Conservation (phyloP, 2,888 invertebrate species). For the Lottia gigantea region DNA sequence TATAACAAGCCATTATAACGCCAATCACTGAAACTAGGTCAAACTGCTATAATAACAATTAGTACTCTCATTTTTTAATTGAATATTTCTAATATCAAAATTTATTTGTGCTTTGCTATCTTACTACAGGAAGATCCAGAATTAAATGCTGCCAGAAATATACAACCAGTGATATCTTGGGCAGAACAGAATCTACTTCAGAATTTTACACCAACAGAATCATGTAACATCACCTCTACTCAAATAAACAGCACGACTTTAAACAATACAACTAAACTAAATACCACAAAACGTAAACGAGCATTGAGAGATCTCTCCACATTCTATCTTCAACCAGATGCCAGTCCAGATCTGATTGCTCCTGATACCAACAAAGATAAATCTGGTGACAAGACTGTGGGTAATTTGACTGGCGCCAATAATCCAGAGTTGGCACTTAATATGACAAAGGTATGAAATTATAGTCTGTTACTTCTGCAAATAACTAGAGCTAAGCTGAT, state of each 20-base stretch:
- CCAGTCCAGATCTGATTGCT: not conserved
- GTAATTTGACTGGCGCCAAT: not conserved
- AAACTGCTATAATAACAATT: too few species aligned
- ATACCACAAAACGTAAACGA: constrained; percentile 2
- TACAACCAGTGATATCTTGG: not conserved
- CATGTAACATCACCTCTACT: not conserved
- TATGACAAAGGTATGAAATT: not conserved
- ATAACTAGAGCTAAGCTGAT: too few species aligned
- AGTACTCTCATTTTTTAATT: too few species aligned
- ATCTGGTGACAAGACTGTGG: not conserved
- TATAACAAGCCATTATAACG: too few species aligned
- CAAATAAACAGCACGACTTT: not conserved
- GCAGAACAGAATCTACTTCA: not conserved
- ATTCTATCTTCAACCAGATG: not conserved
- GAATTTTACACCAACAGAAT: not conserved
- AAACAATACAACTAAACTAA: constrained; percentile 3
- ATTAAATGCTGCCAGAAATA: not conserved
- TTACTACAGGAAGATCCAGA: not conserved
- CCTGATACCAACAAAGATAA: not conserved
- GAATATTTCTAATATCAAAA: too few species aligned
- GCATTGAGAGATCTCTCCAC: not conserved
- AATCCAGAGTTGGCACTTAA: not conserved
- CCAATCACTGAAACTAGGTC: too few species aligned
- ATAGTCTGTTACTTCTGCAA: too few species aligned
- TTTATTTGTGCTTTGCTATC: not conserved